Percentiles rank a stretch among this genome's conserved stretches.
Conservation (phyloP, 1,140 invertebrate genomes). For the Limonius californicus region DNA sequence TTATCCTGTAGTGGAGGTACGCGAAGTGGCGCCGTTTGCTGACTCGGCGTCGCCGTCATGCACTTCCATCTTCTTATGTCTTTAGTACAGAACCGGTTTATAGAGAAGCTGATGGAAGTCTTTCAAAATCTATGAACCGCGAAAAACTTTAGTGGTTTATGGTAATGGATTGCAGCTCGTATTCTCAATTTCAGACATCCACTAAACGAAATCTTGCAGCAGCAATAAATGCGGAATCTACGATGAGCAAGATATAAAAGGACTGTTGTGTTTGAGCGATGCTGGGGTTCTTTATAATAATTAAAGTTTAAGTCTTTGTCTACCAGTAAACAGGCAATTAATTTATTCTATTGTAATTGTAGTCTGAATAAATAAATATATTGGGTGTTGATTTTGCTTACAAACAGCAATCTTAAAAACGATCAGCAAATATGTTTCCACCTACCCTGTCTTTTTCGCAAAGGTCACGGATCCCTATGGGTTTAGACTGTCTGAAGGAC, state of each 20-base stretch:
- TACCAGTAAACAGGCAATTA: too few relatives aligned
- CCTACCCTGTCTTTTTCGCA: constrained; percentile 4
- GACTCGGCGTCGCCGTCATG: constrained; percentile 10
- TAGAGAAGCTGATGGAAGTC: constrained; percentile 1
- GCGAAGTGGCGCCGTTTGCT: constrained; percentile 19
- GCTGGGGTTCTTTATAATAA: too few relatives aligned
- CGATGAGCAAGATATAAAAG: neutral
- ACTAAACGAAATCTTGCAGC: constrained; percentile 4
- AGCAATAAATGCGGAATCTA: neutral
- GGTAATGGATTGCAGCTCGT: constrained; percentile 1
- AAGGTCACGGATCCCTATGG: constrained; percentile 1
- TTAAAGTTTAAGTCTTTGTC: too few relatives aligned
- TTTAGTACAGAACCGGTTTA: constrained; percentile 5
- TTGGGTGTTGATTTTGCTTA: too few relatives aligned
- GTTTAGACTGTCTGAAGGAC: constrained; percentile 11
- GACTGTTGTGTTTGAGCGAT: neutral
- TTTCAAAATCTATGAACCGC: constrained; percentile 3
- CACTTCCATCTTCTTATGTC: constrained; percentile 1
- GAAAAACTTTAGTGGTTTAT: constrained; percentile 14
- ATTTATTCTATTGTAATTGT: too few relatives aligned
- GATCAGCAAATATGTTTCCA: neutral
- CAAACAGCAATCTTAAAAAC: too few relatives aligned
- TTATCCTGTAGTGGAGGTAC: constrained; percentile 25
- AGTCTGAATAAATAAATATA: too few relatives aligned
- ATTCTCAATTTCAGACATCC: constrained; percentile 1